These are phyloP conservation scores for Anarhynchus alexandrinus DNA, from an alignment of 2,113 vertebrate genomes.

Conservation along the genomic window DNA sequence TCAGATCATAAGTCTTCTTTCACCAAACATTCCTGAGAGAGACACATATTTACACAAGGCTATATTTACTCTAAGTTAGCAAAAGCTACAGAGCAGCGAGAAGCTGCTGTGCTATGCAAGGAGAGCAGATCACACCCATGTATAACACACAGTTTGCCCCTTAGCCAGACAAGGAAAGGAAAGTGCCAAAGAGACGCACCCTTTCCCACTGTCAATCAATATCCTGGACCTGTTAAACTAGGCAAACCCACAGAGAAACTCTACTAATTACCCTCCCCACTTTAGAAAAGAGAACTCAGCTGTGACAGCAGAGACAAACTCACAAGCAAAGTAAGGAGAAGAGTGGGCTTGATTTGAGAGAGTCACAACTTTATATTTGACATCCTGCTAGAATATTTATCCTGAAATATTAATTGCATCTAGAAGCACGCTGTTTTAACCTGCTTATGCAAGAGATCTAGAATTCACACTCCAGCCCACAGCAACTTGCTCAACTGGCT, in stretches of 20 bases:
- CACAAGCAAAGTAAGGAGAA: neutral
- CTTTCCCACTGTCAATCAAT: slow-evolving; percentile 43
- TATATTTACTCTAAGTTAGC: neutral
- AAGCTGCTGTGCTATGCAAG: neutral
- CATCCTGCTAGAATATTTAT: neutral
- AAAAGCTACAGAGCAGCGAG: neutral
- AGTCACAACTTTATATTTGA: neutral
- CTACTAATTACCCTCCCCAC: neutral
- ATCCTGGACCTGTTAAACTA: slow-evolving; percentile 8
- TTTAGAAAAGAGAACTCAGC: neutral
- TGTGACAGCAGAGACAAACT: neutral
- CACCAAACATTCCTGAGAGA: neutral
- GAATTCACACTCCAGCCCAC: slow-evolving; percentile 35
- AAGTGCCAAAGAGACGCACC: slow-evolving; percentile 36
- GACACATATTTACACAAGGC: neutral
- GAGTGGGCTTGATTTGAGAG: neutral
- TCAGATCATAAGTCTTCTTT: neutral
- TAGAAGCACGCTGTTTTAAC: neutral
- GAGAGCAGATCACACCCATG: neutral
- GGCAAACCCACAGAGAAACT: slow-evolving; percentile 41
- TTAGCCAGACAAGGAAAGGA: slow-evolving; percentile 42
- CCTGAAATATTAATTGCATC: slow-evolving; percentile 14
- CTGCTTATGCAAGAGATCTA: slow-evolving; percentile 12
- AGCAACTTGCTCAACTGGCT: slow-evolving; percentile 39
- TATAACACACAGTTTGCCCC: slow-evolving; percentile 13